Percentiles rank a stretch among this genome's conserved stretches.
These are phyloP conservation scores for Scrobipalpa costella DNA, from an alignment of 2,888 invertebrate species.

Conservation along the genomic window DNA sequence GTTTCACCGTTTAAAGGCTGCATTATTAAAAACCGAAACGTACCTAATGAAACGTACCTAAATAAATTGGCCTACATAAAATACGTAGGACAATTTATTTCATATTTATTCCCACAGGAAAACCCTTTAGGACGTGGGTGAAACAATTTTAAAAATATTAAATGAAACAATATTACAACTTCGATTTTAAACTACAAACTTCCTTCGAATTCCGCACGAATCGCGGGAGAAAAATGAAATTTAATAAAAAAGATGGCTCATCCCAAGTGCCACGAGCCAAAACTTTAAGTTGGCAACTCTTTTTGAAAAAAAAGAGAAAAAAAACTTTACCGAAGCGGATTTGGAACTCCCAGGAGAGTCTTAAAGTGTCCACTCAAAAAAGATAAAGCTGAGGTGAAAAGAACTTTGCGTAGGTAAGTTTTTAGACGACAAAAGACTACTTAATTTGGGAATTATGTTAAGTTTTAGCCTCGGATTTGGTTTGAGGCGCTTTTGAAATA, in stretches of 20 bases:
- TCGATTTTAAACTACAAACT: background rate
- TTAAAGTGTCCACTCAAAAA: slow-evolving; percentile 23
- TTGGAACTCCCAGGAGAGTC: slow-evolving; percentile 30
- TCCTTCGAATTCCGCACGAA: slow-evolving; percentile 1
- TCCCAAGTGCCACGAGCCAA: slow-evolving; percentile 11
- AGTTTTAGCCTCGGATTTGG: background rate
- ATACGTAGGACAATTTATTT: too few relatives aligned
- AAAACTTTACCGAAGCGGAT: slow-evolving; percentile 30
- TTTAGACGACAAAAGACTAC: slow-evolving; percentile 2
- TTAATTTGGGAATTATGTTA: background rate
- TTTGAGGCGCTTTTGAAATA: slow-evolving; percentile 8
- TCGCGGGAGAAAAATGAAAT: slow-evolving; percentile 16
- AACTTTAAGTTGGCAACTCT: slow-evolving; percentile 26
- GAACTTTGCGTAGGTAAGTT: slow-evolving; percentile 20
- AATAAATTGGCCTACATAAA: too few relatives aligned
- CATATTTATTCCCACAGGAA: too few relatives aligned
- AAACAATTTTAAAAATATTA: background rate
- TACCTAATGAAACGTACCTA: too few relatives aligned
- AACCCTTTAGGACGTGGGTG: too few relatives aligned
- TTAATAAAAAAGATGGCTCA: slow-evolving; percentile 27
- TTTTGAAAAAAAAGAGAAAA: slow-evolving; percentile 7
- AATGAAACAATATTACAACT: background rate
- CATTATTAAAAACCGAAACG: too few relatives aligned
- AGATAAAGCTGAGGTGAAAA: slow-evolving; percentile 18
- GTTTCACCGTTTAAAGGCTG: too few relatives aligned